phyloP scores from a whole-genome alignment of 92 coral and sea anemone species.

The Plumapathes pennacea region DNA sequence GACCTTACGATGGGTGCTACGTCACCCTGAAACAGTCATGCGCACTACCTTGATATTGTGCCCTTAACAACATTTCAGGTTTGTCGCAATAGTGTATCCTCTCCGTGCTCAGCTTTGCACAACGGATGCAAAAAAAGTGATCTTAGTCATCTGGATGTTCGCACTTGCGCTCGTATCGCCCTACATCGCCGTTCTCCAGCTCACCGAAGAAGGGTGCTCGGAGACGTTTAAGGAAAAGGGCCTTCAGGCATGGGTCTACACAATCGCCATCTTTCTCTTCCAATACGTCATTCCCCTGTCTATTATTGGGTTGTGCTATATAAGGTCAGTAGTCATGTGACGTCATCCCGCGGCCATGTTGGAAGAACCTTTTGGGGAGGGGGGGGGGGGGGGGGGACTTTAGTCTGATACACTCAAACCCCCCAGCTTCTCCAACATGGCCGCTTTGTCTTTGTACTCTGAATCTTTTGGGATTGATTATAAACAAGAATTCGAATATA shows the following conservation, averaged over 20 bases:
- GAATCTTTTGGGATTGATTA: too few species aligned
- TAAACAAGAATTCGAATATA: too few species aligned
- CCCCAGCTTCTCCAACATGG: too few species aligned
- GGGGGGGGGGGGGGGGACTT: too few species aligned
- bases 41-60: too few species aligned
- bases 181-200: constrained; percentile 76
- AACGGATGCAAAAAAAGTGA: constrained; percentile 86
- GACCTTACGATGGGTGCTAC: too few species aligned
- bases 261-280: constrained; percentile 78
- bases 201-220: constrained; percentile 33
- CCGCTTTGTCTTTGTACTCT: too few species aligned
- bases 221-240: constrained; percentile 80
- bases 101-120: constrained; percentile 82
- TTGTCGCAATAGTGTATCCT: constrained; percentile 92
- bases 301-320: constrained; percentile 78
- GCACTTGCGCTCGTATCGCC: constrained; percentile 89
- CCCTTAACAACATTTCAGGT: constrained; percentile 46
- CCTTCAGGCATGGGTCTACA: constrained; percentile 78
- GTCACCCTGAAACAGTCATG: too few species aligned
- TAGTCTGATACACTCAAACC: too few species aligned
- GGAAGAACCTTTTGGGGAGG: too few species aligned
- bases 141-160: constrained; percentile 75
- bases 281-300: constrained; percentile 88
- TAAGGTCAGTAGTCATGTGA: constrained; percentile 52
- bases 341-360: too few species aligned